Base-by-base conservation (phyloP, 2,888 invertebrate species). In the Thecocarcelia acutangulata region DNA sequence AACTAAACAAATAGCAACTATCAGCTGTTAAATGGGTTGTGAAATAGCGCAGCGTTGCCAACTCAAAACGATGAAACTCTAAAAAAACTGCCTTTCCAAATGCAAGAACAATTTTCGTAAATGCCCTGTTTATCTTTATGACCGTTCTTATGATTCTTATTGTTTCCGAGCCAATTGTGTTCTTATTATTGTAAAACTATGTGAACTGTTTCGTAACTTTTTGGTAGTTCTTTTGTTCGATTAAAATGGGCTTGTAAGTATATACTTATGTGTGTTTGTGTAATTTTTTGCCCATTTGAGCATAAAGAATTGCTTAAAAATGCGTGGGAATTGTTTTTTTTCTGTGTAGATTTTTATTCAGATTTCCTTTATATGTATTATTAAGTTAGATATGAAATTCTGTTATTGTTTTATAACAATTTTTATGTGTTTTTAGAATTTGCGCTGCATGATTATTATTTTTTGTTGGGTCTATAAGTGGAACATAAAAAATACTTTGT, bases 171-270 rank as follows among this genome's bases (percentile, higher is more conserved):
- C 52, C 64, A 64, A 54, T 78, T 78, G 52, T 66, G 52, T 73
- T 70, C n/a, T 70, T 61, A 17, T 72, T 64, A 40, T 44, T 59
- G 17, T 21, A 21, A 44, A 40, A 46, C n/a, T 15, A 37, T 46
- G 11, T 15, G 12, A 52, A 37, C 3, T 19, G n/a, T 44, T 54
- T 42, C 61, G 46, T 46, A 33, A 24, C 21, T 37, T n/a, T 15
- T 59, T 61, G 86, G 85, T 84, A 85, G 84, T 48, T 24, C 84
- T 80, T 74, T 81, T 75, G 64, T 3, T 28, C 13, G 28, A 9
- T 11, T 21, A 21, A 21, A 50, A 50, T 42, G 21, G 12, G 40
- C 81, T 6, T 64, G 40, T 78, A 44, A 54, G 24, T 52, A 37
- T 33, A 59, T 52, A 66, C 74, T 5, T 66, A 21, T 77, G 58